Evolutionary conservation across 2,797 vertebrate genomes (phyloP).

Genomic region (Cyprinella venusta): DNA sequence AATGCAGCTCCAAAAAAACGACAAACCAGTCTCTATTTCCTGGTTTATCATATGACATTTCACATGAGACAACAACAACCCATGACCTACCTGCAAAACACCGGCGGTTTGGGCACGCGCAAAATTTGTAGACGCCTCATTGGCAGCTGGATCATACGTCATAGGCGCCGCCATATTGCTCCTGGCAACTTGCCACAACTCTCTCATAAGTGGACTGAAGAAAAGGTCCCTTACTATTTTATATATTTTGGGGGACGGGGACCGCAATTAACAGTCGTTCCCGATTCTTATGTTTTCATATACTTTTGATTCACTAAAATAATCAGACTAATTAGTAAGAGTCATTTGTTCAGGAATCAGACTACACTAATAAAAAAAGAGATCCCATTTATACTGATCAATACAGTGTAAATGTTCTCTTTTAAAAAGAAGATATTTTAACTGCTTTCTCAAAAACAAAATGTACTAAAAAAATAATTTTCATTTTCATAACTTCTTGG

Average conservation of each 20-base stretch:
- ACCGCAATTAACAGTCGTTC: not conserved
- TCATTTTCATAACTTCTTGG: not conserved
- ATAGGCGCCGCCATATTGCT: too few relatives aligned
- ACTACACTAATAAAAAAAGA: not conserved
- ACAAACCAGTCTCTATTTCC: not conserved
- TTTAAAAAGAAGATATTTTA: not conserved
- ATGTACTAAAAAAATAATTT: not conserved
- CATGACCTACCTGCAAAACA: constrained; percentile 1
- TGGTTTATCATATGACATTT: not conserved
- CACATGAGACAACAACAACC: not conserved
- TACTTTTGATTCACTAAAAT: not conserved
- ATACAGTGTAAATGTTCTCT: not conserved
- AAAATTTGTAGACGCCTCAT: too few relatives aligned
- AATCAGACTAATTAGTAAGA: not conserved
- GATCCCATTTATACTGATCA: not conserved
- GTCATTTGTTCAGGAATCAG: not conserved
- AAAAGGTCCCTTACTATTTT: too few relatives aligned
- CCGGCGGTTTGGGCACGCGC: too few relatives aligned
- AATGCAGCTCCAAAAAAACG: not conserved
- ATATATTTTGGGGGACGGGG: not conserved
- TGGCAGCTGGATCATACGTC: too few relatives aligned
- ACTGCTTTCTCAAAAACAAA: not conserved
- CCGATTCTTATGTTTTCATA: not conserved
- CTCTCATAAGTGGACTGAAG: too few relatives aligned
- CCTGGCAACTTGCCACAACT: too few relatives aligned